phyloP scores from a whole-genome alignment of 2,113 vertebrate genomes.

The Murina feae region DNA sequence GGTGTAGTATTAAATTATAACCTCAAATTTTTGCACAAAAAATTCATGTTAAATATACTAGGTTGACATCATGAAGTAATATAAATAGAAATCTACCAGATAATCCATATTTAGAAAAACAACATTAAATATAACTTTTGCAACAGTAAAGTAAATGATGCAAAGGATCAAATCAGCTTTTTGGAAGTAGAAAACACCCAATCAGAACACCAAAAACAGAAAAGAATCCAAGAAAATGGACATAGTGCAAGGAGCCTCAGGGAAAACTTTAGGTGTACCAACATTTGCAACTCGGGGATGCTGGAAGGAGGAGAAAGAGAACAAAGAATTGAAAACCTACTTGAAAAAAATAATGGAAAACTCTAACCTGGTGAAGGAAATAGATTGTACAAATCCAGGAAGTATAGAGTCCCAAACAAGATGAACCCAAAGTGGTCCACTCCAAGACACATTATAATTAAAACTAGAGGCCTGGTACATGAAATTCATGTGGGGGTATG shows the following conservation, averaged over 20 bases:
- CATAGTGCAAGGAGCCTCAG: background rate
- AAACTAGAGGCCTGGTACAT: background rate
- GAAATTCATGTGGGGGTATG: too few species aligned
- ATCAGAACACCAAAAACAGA: background rate
- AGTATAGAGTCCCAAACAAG: background rate
- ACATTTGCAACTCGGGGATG: background rate
- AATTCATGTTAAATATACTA: background rate
- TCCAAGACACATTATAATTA: background rate
- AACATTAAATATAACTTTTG: background rate
- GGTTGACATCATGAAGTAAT: background rate
- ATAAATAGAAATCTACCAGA: background rate
- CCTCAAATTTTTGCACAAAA: constrained; percentile 4
- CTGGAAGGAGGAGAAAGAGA: background rate
- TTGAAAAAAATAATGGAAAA: background rate
- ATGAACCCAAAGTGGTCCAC: background rate
- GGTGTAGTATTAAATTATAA: background rate
- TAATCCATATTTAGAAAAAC: constrained; percentile 9
- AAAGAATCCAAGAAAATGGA: background rate
- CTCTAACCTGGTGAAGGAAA: background rate
- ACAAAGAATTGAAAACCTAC: background rate
- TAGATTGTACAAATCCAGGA: background rate
- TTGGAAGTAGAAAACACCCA: background rate
- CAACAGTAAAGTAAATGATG: background rate
- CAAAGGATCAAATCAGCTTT: background rate
- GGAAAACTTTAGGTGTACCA: background rate